phyloP scores from a whole-genome alignment of 2,797 vertebrate genomes.

The Sylvilagus floridanus region DNA sequence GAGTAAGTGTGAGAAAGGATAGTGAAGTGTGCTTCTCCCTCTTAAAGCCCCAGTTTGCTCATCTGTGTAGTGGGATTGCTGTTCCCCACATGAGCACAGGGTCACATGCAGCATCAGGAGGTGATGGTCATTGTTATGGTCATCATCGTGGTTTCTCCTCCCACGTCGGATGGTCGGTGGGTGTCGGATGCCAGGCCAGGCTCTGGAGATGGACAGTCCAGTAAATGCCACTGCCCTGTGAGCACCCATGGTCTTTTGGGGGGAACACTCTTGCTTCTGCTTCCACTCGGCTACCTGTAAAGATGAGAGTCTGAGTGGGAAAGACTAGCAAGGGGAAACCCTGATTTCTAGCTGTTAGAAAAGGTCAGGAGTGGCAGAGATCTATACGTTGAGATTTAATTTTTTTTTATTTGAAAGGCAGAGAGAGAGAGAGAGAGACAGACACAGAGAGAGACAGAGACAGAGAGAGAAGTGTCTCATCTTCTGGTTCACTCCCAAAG shows the following conservation, averaged over 20 bases:
- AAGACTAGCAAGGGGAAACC: not conserved
- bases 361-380: not conserved
- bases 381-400: not conserved
- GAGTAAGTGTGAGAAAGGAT: not conserved
- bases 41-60: not conserved
- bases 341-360: not conserved
- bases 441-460: too few relatives aligned
- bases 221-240: not conserved
- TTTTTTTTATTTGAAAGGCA: too few relatives aligned
- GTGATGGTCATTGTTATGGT: accelerated
- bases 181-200: not conserved
- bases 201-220: not conserved
- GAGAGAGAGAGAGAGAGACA: too few relatives aligned
- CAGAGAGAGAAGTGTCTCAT: too few relatives aligned
- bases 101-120: accelerated
- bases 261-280: not conserved
- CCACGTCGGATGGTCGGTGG: not conserved
- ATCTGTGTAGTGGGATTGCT: not conserved
- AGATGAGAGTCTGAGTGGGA: not conserved
- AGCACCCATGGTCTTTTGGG: not conserved
- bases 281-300: not conserved
- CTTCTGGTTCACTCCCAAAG: too few relatives aligned
- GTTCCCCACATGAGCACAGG: not conserved
- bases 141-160: not conserved
- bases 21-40: not conserved